These are phyloP conservation scores for Tenualosa thibaudeaui DNA, from an alignment of 2,797 vertebrate genomes.

Conservation along the genomic window DNA sequence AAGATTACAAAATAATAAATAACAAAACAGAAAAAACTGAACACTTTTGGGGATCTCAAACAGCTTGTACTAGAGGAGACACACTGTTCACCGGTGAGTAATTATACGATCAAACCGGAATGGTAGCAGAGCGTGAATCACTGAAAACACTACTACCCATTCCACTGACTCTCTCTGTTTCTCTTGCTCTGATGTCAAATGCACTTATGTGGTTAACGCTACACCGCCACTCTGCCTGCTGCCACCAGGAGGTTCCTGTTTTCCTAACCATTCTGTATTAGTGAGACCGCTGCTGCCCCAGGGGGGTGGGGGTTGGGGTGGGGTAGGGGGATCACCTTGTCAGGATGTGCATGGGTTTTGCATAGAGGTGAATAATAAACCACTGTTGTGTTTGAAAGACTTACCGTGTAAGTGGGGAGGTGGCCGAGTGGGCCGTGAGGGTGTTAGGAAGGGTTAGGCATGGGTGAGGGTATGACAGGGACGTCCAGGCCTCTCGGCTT, in stretches of 20 bases:
- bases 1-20: background rate
- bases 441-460: background rate
- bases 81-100: background rate
- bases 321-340: background rate
- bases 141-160: background rate
- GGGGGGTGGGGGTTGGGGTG: background rate
- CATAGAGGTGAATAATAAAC: background rate
- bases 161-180: background rate
- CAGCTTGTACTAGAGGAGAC: background rate
- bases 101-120: background rate
- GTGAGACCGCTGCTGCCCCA: background rate
- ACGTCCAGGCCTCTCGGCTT: background rate
- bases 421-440: background rate
- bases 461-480: slow-evolving; percentile 24
- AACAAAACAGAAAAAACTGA: background rate
- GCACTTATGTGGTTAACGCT: background rate
- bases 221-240: background rate
- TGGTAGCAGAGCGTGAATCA: background rate
- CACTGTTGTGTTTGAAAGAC: background rate
- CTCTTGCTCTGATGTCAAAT: too few species aligned
- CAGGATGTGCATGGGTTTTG: background rate
- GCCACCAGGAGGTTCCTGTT: background rate
- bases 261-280: background rate
- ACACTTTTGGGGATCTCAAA: background rate
- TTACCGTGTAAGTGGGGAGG: background rate